Conservation (phyloP, 1,140 invertebrate species). For the Aphaenogaster ashmeadi region DNA sequence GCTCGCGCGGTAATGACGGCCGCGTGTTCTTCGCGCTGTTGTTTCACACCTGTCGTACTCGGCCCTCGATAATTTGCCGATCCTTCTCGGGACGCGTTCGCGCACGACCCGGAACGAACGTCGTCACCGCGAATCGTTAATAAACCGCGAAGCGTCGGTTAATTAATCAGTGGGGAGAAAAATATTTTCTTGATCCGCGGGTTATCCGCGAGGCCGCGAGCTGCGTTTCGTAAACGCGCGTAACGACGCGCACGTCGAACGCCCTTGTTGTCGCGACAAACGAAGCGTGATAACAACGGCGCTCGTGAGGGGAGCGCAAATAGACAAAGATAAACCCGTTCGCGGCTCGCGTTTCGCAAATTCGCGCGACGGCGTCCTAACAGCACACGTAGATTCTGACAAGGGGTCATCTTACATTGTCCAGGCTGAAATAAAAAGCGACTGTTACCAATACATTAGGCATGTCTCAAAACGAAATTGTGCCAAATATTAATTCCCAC, state of each 20-base stretch:
- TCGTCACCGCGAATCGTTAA: background rate
- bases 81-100: background rate
- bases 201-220: slow-evolving; percentile 5
- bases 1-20: slow-evolving; percentile 57
- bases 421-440: too few relatives aligned
- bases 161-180: slow-evolving; percentile 10
- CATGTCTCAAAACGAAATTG: too few relatives aligned
- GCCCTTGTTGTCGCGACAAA: slow-evolving; percentile 2
- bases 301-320: background rate
- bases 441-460: too few relatives aligned
- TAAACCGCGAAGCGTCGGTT: too few relatives aligned
- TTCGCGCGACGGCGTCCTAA: background rate
- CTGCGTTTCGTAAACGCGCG: background rate
- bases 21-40: background rate
- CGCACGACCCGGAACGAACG: background rate
- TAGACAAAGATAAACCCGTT: background rate
- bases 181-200: slow-evolving; percentile 51
- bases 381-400: too few relatives aligned
- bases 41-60: slow-evolving; percentile 26
- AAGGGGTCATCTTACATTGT: too few relatives aligned
- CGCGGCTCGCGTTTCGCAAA: background rate
- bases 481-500: too few relatives aligned
- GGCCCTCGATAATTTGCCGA: background rate
- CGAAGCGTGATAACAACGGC: background rate
- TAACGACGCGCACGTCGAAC: slow-evolving; percentile 1